Evolutionary conservation across 2,888 invertebrate genomes (phyloP), one percentile per base, ranked within the genome.

Genomic region (Eumacrocentrus americanus): DNA sequence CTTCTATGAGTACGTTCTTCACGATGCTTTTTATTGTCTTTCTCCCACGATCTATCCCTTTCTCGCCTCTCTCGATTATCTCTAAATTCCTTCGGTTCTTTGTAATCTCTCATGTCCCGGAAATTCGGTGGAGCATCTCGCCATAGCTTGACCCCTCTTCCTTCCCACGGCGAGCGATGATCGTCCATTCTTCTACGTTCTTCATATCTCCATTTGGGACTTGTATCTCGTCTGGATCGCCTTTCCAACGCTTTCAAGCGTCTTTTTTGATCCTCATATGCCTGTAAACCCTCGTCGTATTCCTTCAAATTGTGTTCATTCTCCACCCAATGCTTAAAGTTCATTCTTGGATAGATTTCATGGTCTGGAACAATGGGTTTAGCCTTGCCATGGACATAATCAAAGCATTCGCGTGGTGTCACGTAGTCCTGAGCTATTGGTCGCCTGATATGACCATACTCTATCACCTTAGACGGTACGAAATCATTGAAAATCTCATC

Each of bases 241-340:
- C 63, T 61, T 57, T 55, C 56, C 62, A 18, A 56, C 59, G 3
- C 62, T 63, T 23, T 61, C 60, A 23, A 54, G 61, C 5, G 52
- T n/a, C 48, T 67, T 52, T 54, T 64, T 11, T 20, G 51, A 22
- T 48, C 63, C 44, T 68, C 72, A 37, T 73, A 75, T 0, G 38
- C 63, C 11, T 54, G 71, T 70, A 81, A 73, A 40, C 72, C 71
- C 25, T 81, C 78, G 5, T 70, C 65, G 12, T 79, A 80, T 4
- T 78, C 79, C 2, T 68, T 70, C 34, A 79, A 59, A 63, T 75
- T 79, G 25, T 80, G 73, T 38, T 81, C 80, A 38, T 57, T 78
- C 55, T 81, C 80, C 46, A 74, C 71, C 80, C 80, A 81, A 34
- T 77, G 61, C 16, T 71, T 72, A 46, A 78, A 80, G 56, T 80